A percentile compares a stretch with the other conserved stretches of the same genome.
phyloP scores from a whole-genome alignment of 2,888 invertebrate species.

The Nyleta sp. region DNA sequence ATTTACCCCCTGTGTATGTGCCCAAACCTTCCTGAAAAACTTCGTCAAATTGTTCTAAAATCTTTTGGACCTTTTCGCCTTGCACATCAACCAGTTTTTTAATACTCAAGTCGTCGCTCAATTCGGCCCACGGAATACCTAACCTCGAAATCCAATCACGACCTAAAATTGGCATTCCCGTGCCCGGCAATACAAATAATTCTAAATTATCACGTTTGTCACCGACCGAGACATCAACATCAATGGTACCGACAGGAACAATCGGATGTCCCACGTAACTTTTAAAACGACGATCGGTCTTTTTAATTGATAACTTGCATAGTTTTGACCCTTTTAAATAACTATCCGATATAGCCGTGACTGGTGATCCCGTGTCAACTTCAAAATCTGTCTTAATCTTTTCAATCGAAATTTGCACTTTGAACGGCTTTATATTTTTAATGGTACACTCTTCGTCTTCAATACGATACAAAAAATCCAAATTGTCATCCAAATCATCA shows the following conservation, averaged over 20 bases:
- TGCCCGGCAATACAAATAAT: constrained; percentile 44
- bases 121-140: constrained; percentile 3
- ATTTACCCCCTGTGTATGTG: constrained; percentile 48
- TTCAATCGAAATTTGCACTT: constrained; percentile 17
- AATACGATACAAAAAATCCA: no score
- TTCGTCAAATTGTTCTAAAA: background rate
- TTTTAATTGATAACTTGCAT: constrained; percentile 18
- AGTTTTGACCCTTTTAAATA: constrained; percentile 29
- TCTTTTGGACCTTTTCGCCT: background rate
- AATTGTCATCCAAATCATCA: constrained; percentile 26
- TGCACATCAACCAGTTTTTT: background rate
- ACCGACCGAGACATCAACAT: constrained; percentile 15
- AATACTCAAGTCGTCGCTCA: background rate
- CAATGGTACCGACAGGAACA: constrained; percentile 24
- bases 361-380: constrained; percentile 55
- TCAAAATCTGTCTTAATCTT: constrained; percentile 31
- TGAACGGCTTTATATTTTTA: constrained; percentile 40
- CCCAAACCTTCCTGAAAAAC: constrained; percentile 51
- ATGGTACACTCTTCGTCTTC: constrained; percentile 7
- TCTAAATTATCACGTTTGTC: constrained; percentile 15
- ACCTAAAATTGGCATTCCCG: constrained; percentile 33
- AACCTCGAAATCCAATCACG: constrained; percentile 40
- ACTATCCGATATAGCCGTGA: constrained; percentile 51
- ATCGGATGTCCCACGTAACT: constrained; percentile 26
- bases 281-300: constrained; percentile 27